These are phyloP conservation scores for Chondrilla cf. caribensis DNA, from an alignment of 37 sponge, comb jelly and placozoan genomes.

Conservation along the genomic window DNA sequence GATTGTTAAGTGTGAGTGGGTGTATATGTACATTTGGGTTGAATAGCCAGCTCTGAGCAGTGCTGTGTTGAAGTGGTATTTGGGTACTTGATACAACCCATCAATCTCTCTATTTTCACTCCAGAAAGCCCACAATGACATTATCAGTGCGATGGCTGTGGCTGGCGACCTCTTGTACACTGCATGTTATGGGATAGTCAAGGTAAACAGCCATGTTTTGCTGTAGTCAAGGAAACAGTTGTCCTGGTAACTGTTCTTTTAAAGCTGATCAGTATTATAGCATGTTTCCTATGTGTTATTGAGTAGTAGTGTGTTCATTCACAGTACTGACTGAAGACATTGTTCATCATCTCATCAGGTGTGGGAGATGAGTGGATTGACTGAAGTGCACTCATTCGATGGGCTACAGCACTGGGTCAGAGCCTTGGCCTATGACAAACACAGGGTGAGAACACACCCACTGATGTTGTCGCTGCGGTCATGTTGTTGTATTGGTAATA, in stretches of 20 bases:
- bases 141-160: slow-evolving; percentile 72
- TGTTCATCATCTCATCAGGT: slow-evolving; percentile 47
- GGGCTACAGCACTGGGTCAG: slow-evolving; percentile 64
- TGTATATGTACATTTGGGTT: too few relatives aligned
- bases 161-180: slow-evolving; percentile 66
- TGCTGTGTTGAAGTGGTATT: too few relatives aligned
- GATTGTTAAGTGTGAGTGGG: too few relatives aligned
- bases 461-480: neutral
- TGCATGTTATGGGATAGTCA: slow-evolving; percentile 67
- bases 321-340: neutral
- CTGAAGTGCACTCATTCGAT: slow-evolving; percentile 58
- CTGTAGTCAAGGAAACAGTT: slow-evolving; percentile 53
- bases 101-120: too few relatives aligned
- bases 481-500: neutral
- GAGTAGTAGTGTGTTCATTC: too few relatives aligned
- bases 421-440: slow-evolving; percentile 72
- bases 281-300: too few relatives aligned
- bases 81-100: too few relatives aligned
- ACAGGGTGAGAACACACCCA: slow-evolving; percentile 42
- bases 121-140: slow-evolving; percentile 72
- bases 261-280: neutral
- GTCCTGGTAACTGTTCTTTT: neutral
- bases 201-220: slow-evolving; percentile 72
- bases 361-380: slow-evolving; percentile 68
- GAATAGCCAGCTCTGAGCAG: too few relatives aligned